phyloP scores from a whole-genome alignment of 2,113 vertebrate genomes.

The Scortum barcoo region DNA sequence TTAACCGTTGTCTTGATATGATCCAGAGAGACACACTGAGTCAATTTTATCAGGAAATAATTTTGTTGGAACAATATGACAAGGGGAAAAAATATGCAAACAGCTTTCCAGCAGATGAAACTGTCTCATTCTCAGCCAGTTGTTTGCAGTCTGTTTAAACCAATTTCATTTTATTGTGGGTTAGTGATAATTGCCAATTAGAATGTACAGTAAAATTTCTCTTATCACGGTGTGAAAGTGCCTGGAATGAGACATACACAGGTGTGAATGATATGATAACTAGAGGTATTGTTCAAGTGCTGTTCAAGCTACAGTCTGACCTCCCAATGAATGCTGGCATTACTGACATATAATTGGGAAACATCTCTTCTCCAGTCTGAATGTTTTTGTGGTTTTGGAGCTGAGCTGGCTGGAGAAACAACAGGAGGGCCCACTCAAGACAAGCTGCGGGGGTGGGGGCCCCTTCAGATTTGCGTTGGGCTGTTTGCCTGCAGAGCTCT shows the following conservation, averaged over 20 bases:
- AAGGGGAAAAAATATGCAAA: slow-evolving; percentile 19
- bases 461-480: slow-evolving; percentile 25
- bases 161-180: slow-evolving; percentile 20
- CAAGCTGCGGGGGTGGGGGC: slow-evolving; percentile 15
- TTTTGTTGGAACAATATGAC: not conserved
- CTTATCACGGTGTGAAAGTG: slow-evolving; percentile 28
- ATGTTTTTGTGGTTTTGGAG: slow-evolving; percentile 13
- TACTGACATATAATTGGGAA: slow-evolving; percentile 28
- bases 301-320: slow-evolving; percentile 3
- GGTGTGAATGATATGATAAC: slow-evolving; percentile 36
- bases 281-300: slow-evolving; percentile 11
- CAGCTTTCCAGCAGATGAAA: slow-evolving; percentile 7
- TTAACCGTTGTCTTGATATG: not conserved
- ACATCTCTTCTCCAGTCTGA: not conserved
- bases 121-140: slow-evolving; percentile 1
- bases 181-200: slow-evolving; percentile 18
- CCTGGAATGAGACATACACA: not conserved
- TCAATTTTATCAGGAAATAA: not conserved
- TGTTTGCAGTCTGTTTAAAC: slow-evolving; percentile 1
- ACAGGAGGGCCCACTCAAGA: slow-evolving; percentile 24
- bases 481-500: slow-evolving; percentile 61
- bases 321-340: not conserved
- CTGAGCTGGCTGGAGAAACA: slow-evolving; percentile 25
- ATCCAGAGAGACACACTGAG: not conserved
- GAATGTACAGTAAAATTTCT: not conserved